These are phyloP conservation scores for Acrocyrtus sp. DNA, from an alignment of 2,888 invertebrate genomes.

Conservation along the genomic window DNA sequence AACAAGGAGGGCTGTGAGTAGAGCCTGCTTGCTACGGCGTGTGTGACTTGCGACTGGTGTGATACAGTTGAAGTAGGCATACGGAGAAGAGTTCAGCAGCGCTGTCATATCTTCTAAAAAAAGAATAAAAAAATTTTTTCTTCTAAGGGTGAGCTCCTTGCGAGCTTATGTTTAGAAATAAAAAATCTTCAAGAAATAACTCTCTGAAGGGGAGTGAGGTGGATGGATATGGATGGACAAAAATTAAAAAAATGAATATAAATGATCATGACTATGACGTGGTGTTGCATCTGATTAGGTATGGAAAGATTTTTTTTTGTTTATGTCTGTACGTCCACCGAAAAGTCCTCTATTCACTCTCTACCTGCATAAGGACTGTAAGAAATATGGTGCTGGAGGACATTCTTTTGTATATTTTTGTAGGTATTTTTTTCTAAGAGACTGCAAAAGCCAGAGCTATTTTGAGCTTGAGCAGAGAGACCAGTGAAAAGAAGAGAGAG, in stretches of 20 bases:
- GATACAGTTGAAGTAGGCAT: constrained; percentile 43
- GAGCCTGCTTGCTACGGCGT: too few relatives aligned
- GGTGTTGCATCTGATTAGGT: constrained; percentile 46
- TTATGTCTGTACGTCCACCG: constrained; percentile 12
- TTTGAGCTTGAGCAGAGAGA: too few relatives aligned
- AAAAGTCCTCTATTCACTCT: constrained; percentile 4
- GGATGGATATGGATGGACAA: constrained; percentile 23
- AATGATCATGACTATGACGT: constrained; percentile 42
- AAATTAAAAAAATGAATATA: constrained; percentile 36
- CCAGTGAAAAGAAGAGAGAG: too few relatives aligned
- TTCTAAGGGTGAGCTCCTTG: too few relatives aligned
- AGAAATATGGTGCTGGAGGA: background rate
- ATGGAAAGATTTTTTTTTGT: constrained; percentile 36
- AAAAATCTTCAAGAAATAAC: background rate
- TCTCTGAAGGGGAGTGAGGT: background rate
- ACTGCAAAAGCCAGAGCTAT: too few relatives aligned
- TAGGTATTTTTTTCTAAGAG: background rate
- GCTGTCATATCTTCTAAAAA: too few relatives aligned
- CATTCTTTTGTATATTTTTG: background rate
- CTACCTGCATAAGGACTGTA: background rate
- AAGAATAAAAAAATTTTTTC: too few relatives aligned
- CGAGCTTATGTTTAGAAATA: too few relatives aligned
- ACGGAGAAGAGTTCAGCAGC: too few relatives aligned
- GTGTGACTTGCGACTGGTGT: too few relatives aligned
- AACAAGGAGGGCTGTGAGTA: too few relatives aligned